Base-by-base conservation (phyloP, 1,140 invertebrate genomes). In the Bombus turneri region DNA sequence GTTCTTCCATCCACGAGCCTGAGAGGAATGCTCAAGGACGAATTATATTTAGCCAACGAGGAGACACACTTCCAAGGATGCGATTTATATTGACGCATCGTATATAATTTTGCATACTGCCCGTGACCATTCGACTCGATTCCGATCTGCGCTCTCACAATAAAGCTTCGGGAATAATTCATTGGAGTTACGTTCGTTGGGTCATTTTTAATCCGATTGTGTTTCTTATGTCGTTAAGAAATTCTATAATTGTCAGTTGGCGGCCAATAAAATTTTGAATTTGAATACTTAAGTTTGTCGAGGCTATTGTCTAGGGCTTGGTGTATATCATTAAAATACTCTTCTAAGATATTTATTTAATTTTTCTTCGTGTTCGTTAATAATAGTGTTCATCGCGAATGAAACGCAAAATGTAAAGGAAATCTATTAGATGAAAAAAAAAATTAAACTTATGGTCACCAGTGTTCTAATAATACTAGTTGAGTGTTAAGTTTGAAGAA, bases 31-130 rank as follows among this genome's bases (percentile, higher is more conserved):
- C 28, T 76, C 88, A 89, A 89, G 88, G 88, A 89, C 81, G 88
- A 86, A 88, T 88, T 89, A 89, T 89, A 89, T 89, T 89, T 89
- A 89, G 87, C 79, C 72, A 53, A n/a, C 62, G n/a, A 25, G 8
- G 81, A 77, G 72, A 41, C 66, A 53, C 81, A 28, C 57, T 47
- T 76, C 18, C 86, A 77, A 87, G 66, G 71, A 83, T 76, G 79
- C 74, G 25, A 74, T 88, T 87, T 68, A 81, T 84, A 88, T 76
- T 66, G 64, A 81, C 47, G 75, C 64, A 77, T 84, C 66, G 82
- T 43, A 31, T 57, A 78, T 78, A 39, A 83, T 76, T 83, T 76
- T 34, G 41, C n/a, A 12, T 41, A 13, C 34, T 25, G 25, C 18
- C 31, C 34, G 25, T 12, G 31, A 39, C n/a, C 18, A 43, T 6